phyloP scores from a whole-genome alignment of 2,113 vertebrate species.

The Ailuropoda melanoleuca region DNA sequence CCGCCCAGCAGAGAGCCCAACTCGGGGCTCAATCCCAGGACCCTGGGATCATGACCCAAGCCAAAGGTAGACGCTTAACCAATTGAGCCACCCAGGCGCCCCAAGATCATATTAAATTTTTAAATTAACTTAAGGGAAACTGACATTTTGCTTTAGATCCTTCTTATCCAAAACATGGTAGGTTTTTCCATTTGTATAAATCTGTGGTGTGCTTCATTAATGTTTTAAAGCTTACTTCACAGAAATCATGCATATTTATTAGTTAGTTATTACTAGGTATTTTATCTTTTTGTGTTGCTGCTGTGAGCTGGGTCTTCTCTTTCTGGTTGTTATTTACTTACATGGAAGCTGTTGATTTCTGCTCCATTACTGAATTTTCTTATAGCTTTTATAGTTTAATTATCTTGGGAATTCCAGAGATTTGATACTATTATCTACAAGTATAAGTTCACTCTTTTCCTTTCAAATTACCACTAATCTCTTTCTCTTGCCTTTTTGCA shows the following conservation, averaged over 20 bases:
- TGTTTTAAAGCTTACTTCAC: neutral
- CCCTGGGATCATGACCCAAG: too few relatives aligned
- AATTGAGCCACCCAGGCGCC: too few relatives aligned
- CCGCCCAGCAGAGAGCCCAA: too few relatives aligned
- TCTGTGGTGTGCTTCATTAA: neutral
- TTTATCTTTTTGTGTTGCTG: neutral
- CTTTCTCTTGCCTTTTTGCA: neutral
- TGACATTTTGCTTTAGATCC: neutral
- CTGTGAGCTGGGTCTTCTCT: neutral
- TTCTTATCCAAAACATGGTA: neutral
- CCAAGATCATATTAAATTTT: neutral
- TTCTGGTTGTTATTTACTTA: neutral
- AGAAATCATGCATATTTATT: neutral
- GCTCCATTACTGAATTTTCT: neutral
- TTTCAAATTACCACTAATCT: neutral
- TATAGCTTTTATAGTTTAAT: neutral
- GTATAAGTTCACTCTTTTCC: neutral
- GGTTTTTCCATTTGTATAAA: slow-evolving; percentile 26
- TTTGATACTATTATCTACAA: neutral
- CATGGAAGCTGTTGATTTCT: neutral
- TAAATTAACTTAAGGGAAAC: neutral
- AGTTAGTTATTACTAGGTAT: neutral
- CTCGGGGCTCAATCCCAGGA: too few relatives aligned
- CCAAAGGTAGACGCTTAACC: too few relatives aligned
- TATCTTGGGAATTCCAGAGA: neutral